phyloP scores from a whole-genome alignment of 2,888 invertebrate species.

The Brachypterus glaber region DNA sequence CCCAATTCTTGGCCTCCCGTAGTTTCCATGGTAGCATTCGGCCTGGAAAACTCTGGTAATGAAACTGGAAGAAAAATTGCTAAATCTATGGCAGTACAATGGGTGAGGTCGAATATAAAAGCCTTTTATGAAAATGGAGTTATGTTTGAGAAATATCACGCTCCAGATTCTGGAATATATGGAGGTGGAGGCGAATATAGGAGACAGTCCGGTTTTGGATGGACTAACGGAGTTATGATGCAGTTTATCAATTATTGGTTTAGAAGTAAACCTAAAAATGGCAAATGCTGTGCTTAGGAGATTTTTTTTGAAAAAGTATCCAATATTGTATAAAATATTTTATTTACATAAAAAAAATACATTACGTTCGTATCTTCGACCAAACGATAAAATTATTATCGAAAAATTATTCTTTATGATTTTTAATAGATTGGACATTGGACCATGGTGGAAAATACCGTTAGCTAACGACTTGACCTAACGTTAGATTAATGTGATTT shows the following conservation, averaged over 20 bases:
- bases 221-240: slow-evolving; percentile 34
- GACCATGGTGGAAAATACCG: too few species aligned
- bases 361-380: too few species aligned
- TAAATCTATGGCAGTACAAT: slow-evolving; percentile 53
- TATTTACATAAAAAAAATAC: too few species aligned
- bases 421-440: too few species aligned
- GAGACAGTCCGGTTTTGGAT: slow-evolving; percentile 35
- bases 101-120: slow-evolving; percentile 56
- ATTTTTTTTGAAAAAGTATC: too few species aligned
- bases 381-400: too few species aligned
- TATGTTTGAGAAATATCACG: slow-evolving; percentile 70
- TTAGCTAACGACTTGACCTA: too few species aligned
- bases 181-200: slow-evolving; percentile 69
- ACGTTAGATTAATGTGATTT: too few species aligned
- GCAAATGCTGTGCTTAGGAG: too few species aligned
- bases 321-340: too few species aligned
- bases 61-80: slow-evolving; percentile 50
- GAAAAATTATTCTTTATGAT: too few species aligned
- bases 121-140: slow-evolving; percentile 49
- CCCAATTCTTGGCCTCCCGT: slow-evolving; percentile 83
- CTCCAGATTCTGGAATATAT: slow-evolving; percentile 50
- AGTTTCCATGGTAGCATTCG: slow-evolving; percentile 63
- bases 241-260: slow-evolving; percentile 53
- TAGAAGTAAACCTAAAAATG: too few species aligned
- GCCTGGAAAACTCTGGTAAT: slow-evolving; percentile 50